These are phyloP conservation scores for Drosophila atroscutellata DNA, from an alignment of 2,888 invertebrate species.

Conservation along the genomic window DNA sequence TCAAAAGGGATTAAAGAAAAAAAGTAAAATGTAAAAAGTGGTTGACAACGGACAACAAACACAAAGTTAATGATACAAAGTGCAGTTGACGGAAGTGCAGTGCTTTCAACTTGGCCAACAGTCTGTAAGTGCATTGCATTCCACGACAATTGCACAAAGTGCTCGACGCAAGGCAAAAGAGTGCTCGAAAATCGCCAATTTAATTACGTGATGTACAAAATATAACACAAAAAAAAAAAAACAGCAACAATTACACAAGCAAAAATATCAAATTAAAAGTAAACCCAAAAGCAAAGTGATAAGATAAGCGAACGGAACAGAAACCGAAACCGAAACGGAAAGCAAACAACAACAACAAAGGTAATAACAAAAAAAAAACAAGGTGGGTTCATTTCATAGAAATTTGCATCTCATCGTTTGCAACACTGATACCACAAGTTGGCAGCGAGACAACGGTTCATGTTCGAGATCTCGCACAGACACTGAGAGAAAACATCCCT, in stretches of 20 bases:
- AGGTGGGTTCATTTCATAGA: conserved; percentile 48
- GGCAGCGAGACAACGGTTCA: conserved; percentile 12
- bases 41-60: background rate
- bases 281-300: conserved; percentile 30
- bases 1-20: conserved; percentile 1
- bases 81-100: conserved; percentile 21
- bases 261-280: conserved; percentile 1
- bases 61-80: conserved; percentile 15
- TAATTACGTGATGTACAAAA: conserved; percentile 48
- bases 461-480: conserved; percentile 11
- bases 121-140: background rate
- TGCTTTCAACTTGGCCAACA: conserved; percentile 15
- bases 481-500: background rate
- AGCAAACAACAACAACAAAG: background rate
- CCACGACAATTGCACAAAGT: conserved; percentile 6
- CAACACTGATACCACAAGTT: conserved; percentile 8
- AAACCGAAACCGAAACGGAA: conserved; percentile 6
- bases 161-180: conserved; percentile 13
- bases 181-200: conserved; percentile 39
- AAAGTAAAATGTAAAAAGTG: conserved; percentile 6
- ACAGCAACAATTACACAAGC: conserved; percentile 8
- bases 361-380: conserved; percentile 14
- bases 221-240: background rate
- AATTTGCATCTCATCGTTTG: conserved; percentile 52
- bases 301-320: conserved; percentile 53